These are phyloP conservation scores for Cartodere bifasciata DNA, from an alignment of 2,888 invertebrate species.

Conservation along the genomic window DNA sequence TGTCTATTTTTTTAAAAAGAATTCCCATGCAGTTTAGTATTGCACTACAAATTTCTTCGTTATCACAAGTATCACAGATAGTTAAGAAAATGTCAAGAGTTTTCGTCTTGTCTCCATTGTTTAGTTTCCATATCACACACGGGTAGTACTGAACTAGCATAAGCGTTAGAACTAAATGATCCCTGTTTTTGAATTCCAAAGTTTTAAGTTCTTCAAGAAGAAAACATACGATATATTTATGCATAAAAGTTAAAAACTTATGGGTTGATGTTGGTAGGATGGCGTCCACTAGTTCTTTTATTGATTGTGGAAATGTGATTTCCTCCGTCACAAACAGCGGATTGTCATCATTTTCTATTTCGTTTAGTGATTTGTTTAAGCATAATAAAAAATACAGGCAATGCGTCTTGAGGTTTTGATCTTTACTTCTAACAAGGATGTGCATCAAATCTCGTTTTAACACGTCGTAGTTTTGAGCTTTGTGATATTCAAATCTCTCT, in stretches of 20 bases:
- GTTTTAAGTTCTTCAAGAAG: conserved; percentile 18
- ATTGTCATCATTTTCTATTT: conserved; percentile 15
- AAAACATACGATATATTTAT: conserved; percentile 20
- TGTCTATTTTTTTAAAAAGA: conserved; percentile 20
- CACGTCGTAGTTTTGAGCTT: too few species aligned
- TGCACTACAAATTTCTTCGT: conserved; percentile 26
- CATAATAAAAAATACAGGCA: conserved; percentile 22
- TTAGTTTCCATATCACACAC: conserved; percentile 23
- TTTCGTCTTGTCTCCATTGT: conserved; percentile 21
- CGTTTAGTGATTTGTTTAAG: conserved; percentile 19
- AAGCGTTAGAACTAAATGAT: conserved; percentile 18
- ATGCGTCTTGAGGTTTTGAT: conserved; percentile 19
- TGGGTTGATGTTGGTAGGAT: conserved; percentile 16
- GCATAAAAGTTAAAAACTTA: conserved; percentile 20
- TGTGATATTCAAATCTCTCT: too few species aligned
- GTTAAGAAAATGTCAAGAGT: conserved; percentile 24
- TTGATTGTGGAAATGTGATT: conserved; percentile 19
- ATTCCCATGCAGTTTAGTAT: conserved; percentile 25
- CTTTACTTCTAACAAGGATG: too few species aligned
- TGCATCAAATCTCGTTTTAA: too few species aligned
- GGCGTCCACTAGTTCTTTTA: conserved; percentile 16
- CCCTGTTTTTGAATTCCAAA: conserved; percentile 6
- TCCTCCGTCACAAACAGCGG: conserved; percentile 20
- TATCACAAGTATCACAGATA: conserved; percentile 21
- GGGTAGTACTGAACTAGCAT: conserved; percentile 26